phyloP scores from a whole-genome alignment of 2,797 vertebrate species.

The Poliocrania exsul region DNA sequence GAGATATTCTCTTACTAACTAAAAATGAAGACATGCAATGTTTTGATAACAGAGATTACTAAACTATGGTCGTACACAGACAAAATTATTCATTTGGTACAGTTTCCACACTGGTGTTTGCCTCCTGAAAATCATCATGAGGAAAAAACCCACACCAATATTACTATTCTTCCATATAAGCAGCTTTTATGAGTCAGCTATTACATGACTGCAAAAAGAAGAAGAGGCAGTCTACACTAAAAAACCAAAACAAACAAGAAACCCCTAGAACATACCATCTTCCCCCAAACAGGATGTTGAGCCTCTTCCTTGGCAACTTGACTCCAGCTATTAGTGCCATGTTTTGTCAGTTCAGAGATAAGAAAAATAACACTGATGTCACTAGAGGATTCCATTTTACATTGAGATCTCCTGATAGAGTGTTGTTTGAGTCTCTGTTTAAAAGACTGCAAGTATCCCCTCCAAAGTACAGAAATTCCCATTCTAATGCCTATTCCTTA shows the following conservation, averaged over 20 bases:
- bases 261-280: neutral
- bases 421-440: neutral
- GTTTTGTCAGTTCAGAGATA: neutral
- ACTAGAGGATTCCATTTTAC: neutral
- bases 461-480: neutral
- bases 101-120: neutral
- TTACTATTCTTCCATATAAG: neutral
- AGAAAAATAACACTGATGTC: neutral
- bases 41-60: neutral
- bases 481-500: neutral
- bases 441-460: neutral
- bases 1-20: neutral
- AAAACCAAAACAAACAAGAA: neutral
- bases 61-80: neutral
- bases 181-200: neutral
- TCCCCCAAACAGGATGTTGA: neutral
- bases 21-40: neutral
- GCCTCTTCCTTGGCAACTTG: neutral
- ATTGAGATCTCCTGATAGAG: neutral
- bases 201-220: neutral
- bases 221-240: neutral
- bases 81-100: neutral
- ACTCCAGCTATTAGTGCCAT: neutral
- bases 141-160: rapidly evolving
- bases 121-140: neutral